Conservation (phyloP, 2,888 invertebrate genomes). For the Chrysolina oricalcia region DNA sequence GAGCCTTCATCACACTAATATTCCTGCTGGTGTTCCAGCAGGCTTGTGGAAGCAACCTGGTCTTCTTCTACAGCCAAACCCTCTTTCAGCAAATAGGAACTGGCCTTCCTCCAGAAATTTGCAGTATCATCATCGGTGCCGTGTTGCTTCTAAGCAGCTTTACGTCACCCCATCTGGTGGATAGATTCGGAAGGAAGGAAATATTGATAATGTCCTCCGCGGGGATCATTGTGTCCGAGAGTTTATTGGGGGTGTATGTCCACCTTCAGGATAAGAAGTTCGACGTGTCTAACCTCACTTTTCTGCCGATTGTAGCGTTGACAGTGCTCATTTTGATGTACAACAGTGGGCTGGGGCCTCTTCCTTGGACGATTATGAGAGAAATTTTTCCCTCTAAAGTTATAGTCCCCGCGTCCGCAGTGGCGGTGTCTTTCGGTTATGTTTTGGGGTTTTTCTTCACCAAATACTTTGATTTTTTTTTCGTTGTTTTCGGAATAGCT, state of each 20-base stretch:
- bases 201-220: conserved; percentile 82
- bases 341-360: conserved; percentile 81
- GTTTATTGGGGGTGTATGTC: conserved; percentile 72
- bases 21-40: conserved; percentile 88
- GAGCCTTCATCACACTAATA: conserved; percentile 82
- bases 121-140: conserved; percentile 83
- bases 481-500: conserved; percentile 74
- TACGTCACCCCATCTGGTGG: conserved; percentile 85
- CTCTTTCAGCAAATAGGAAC: conserved; percentile 82
- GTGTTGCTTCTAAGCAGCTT: conserved; percentile 85
- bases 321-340: conserved; percentile 83
- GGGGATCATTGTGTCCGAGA: conserved; percentile 74
- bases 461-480: conserved; percentile 53
- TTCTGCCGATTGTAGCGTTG: conserved; percentile 82
- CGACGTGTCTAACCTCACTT: conserved; percentile 71
- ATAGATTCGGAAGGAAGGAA: conserved; percentile 82
- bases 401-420: conserved; percentile 78
- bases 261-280: conserved; percentile 20
- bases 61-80: conserved; percentile 83
- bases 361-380: conserved; percentile 88
- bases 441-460: conserved; percentile 55
- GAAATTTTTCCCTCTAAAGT: conserved; percentile 85
- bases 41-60: conserved; percentile 86
- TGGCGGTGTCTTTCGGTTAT: conserved; percentile 62
- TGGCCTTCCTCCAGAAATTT: conserved; percentile 74